Evolutionary conservation across 2,113 vertebrate genomes (phyloP).

Genomic region (Ictalurus punctatus): DNA sequence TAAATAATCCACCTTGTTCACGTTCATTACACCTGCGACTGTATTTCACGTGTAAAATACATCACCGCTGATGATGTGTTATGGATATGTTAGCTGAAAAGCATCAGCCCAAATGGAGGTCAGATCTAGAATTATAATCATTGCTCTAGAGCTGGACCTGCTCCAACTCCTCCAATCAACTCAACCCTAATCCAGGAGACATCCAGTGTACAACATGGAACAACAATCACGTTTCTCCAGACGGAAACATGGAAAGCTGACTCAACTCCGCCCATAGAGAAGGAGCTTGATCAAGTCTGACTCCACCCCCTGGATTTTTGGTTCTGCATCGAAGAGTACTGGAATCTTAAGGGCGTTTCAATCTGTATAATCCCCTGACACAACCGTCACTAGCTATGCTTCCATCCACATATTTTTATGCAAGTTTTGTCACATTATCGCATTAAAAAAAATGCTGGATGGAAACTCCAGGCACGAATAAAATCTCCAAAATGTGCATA

Average conservation of each 20-base stretch:
- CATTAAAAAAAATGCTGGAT: too few relatives aligned
- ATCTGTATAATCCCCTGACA: too few relatives aligned
- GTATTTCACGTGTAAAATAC: not conserved
- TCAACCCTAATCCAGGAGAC: not conserved
- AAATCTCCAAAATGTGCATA: too few relatives aligned
- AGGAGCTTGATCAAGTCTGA: not conserved
- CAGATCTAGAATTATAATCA: not conserved
- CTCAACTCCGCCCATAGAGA: not conserved
- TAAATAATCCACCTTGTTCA: not conserved
- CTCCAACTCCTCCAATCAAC: not conserved
- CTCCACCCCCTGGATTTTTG: not conserved
- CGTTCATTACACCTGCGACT: not conserved
- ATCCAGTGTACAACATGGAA: too few relatives aligned
- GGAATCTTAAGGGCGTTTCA: too few relatives aligned
- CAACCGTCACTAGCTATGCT: too few relatives aligned
- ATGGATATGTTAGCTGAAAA: not conserved
- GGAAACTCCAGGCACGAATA: too few relatives aligned
- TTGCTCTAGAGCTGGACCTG: too few relatives aligned
- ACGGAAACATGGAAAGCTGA: not conserved
- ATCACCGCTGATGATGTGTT: not conserved
- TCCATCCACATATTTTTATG: too few relatives aligned
- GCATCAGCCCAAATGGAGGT: not conserved
- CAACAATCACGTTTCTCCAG: too few relatives aligned
- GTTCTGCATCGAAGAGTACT: not conserved
- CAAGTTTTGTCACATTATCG: too few relatives aligned